Evolutionary conservation across 1,140 invertebrate genomes (phyloP).

Genomic region (Ips nitidus): DNA sequence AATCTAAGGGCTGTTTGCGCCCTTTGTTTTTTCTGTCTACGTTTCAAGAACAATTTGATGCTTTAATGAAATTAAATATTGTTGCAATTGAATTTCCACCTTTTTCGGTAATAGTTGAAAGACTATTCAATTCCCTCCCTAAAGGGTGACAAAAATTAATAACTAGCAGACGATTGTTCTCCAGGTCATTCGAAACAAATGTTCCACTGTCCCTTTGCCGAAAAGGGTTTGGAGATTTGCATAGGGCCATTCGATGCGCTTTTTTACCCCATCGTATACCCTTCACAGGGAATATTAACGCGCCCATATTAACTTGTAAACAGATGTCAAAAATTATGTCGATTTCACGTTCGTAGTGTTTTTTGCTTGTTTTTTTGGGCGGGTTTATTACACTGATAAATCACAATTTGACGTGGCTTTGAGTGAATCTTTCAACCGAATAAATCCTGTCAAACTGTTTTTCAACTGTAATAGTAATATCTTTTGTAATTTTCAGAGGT

Average conservation of each 20-base stretch:
- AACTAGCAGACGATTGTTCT: constrained; percentile 18
- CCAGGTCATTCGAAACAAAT: constrained; percentile 41
- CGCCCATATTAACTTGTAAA: constrained; percentile 47
- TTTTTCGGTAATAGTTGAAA: not conserved
- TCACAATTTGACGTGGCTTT: constrained; percentile 1
- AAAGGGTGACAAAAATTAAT: constrained; percentile 13
- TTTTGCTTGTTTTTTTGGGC: constrained; percentile 5
- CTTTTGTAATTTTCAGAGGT: no score
- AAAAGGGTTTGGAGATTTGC: constrained; percentile 39
- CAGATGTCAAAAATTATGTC: constrained; percentile 47
- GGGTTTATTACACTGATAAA: constrained; percentile 12
- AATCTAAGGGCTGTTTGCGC: not conserved
- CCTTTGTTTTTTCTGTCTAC: no score
- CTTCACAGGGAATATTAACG: constrained; percentile 15
- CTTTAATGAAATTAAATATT: no score
- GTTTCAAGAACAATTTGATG: no score
- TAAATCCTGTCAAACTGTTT: no score
- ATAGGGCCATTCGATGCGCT: constrained; percentile 44
- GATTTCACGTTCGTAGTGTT: constrained; percentile 33
- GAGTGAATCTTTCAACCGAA: no score
- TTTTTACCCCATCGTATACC: constrained; percentile 34
- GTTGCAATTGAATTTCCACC: not conserved
- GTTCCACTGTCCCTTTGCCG: constrained; percentile 28
- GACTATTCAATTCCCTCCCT: not conserved
- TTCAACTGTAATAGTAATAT: no score